These are phyloP conservation scores for Equus quagga DNA, from an alignment of 2,113 vertebrate species.

Conservation along the genomic window DNA sequence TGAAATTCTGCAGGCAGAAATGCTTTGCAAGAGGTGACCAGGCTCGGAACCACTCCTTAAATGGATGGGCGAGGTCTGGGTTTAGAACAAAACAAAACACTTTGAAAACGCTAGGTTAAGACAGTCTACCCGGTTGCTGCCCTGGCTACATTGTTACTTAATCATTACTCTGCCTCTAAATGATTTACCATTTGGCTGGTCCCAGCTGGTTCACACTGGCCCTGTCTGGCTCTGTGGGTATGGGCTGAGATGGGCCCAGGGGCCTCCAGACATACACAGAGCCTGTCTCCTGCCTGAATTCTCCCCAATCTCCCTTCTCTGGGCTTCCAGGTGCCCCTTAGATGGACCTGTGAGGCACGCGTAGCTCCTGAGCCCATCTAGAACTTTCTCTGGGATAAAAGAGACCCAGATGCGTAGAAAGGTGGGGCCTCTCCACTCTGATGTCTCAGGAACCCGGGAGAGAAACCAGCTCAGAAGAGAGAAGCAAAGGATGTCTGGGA, in stretches of 20 bases:
- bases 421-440: background rate
- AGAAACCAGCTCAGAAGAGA: no score
- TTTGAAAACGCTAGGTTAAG: background rate
- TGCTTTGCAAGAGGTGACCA: background rate
- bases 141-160: background rate
- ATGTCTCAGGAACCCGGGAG: accelerated
- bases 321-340: background rate
- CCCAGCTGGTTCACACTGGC: background rate
- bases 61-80: background rate
- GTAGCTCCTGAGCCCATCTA: background rate
- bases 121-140: background rate
- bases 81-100: background rate
- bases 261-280: background rate
- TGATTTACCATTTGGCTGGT: background rate
- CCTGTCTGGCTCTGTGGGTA: background rate
- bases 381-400: background rate
- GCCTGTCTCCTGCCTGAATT: background rate
- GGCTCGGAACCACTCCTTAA: background rate
- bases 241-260: no score
- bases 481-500: background rate
- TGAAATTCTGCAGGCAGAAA: background rate
- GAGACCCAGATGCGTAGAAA: background rate
- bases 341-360: background rate
- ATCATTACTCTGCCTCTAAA: background rate
- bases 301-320: background rate